Conservation (phyloP, 1,140 invertebrate species). For the Pantala flavescens region DNA sequence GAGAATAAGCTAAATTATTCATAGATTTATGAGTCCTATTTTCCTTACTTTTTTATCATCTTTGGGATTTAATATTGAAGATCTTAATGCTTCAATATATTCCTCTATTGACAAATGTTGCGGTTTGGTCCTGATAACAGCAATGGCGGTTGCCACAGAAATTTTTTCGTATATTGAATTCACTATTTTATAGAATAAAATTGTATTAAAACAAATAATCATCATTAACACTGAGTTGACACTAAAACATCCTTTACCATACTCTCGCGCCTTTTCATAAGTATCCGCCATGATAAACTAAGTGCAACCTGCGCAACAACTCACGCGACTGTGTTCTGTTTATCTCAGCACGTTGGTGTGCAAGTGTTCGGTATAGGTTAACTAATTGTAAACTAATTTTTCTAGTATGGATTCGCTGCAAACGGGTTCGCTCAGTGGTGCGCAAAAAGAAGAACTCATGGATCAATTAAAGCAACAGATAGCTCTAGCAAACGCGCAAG, state of each 20-base stretch:
- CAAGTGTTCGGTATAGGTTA: not conserved
- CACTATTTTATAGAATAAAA: not conserved
- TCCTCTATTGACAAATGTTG: not conserved
- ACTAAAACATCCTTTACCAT: not conserved
- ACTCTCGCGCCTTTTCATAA: not conserved
- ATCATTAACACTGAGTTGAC: not conserved
- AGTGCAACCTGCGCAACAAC: not conserved
- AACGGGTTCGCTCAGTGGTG: slow-evolving; percentile 18
- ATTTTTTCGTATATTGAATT: not conserved
- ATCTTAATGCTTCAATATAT: not conserved
- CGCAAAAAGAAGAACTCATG: slow-evolving; percentile 83
- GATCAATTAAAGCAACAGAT: slow-evolving; percentile 94
- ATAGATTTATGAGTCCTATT: too few species aligned
- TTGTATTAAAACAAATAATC: not conserved
- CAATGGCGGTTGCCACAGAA: not conserved
- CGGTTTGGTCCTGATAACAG: not conserved
- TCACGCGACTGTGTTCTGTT: not conserved
- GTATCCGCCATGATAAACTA: not conserved
- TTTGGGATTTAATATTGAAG: not conserved
- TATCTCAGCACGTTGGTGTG: not conserved
- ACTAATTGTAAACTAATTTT: not conserved
- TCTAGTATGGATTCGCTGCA: not conserved
- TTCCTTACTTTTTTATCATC: not conserved
- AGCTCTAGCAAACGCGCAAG: slow-evolving; percentile 87
- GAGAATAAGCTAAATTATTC: too few species aligned